Percentiles rank a stretch among this genome's conserved stretches.
Conservation (phyloP, 2,797 vertebrate genomes). For the Falco concolor region DNA sequence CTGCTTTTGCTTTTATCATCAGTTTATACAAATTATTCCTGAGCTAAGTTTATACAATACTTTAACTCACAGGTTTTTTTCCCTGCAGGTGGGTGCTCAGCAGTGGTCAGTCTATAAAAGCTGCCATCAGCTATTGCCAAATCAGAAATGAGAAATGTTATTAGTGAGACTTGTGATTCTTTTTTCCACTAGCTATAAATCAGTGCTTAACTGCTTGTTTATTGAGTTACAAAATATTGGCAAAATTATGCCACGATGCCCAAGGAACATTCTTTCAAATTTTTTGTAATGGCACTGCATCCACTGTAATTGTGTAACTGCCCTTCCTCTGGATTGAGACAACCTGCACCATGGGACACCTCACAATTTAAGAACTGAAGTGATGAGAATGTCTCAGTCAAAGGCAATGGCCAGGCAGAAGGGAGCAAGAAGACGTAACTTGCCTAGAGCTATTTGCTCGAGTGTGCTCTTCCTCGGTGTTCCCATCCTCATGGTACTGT, state of each 20-base stretch:
- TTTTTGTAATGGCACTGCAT: not conserved
- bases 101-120: not conserved
- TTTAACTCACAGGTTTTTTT: constrained; percentile 5
- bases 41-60: not conserved
- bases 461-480: not conserved
- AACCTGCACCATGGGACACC: not conserved
- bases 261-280: not conserved
- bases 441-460: not conserved
- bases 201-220: not conserved
- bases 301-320: not conserved
- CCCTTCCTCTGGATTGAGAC: not conserved
- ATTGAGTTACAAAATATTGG: constrained; percentile 17
- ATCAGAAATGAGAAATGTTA: constrained; percentile 11
- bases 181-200: not conserved
- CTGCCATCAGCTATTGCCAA: constrained; percentile 21
- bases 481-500: not conserved
- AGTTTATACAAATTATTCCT: not conserved
- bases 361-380: not conserved
- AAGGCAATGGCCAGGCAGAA: not conserved
- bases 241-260: not conserved
- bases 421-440: not conserved
- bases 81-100: constrained; percentile 6
- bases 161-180: not conserved
- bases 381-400: not conserved
- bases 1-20: not conserved